Base-by-base conservation (phyloP, 1,140 invertebrate species). In the Chrysoperla carnea region DNA sequence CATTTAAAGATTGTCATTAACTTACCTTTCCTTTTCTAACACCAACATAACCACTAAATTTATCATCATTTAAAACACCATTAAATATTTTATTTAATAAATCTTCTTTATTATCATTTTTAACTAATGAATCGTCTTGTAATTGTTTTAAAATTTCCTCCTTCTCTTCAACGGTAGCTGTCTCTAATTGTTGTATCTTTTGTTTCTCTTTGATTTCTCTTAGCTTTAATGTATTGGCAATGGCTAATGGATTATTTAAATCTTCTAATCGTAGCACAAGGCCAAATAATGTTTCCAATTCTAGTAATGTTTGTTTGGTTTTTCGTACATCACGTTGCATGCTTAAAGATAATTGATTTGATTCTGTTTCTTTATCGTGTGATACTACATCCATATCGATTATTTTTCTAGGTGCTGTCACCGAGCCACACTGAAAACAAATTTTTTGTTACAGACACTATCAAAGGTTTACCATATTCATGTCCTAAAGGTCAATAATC, bases 321-420 rank as follows among this genome's bases (percentile, higher is more conserved):
- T 80, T 73, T 51, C 73, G 64, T 0, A 68, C 61, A 46, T 75
- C 68, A 46, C 66, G 68, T 49, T 62, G 63, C 31, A 53, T 58
- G 6, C n/a, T 33, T 33, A 33, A 12, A 12, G 58, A 46, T 35
- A 60, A 50, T n/a, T 60, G 47, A 42, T 55, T 51, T 33, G 58
- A 59, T 29, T 70, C 70, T 6, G 61, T 57, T 14, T 70, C 69
- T 50, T 59, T 67, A 28, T 76, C 74, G 2, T 64, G 59, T 4
- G 62, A 61, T 41, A 84, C 78, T n/a, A 85, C 69, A 48, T 87
- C 80, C 57, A 91, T 77, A 56, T 91, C 86, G 50, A 91, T 90
- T 39, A 94, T 86, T 64, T 90, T 89, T n/a, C 90, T 68, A 0
- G 90, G 90, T 31, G 87, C 87, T 31, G 86, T 90, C 17, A 94